Evolutionary conservation across 2,888 invertebrate genomes (phyloP), one percentile per base, ranked within the genome.

Genomic region (Spilosoma lubricipeda): DNA sequence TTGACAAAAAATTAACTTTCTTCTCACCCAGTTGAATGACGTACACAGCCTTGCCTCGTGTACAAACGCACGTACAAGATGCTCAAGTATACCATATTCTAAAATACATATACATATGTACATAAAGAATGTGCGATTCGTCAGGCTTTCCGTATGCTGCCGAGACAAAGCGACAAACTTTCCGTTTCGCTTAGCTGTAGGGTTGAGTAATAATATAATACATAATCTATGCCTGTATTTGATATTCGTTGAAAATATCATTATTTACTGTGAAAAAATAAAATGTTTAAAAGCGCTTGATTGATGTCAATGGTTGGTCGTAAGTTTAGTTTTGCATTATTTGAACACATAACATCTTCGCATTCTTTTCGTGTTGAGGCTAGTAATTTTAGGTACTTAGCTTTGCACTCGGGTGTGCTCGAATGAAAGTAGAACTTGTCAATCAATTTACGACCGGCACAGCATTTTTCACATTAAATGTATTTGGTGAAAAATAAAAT

Each of bases 1-100:
- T 93, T 93, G 88, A 88, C 90, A 76, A 87, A 89, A 93, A 91
- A 94, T 93, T 94, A 94, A 93, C 94, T 93, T 93, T 91, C 89
- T 73, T 84, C 85, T 80, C 82, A 82, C 86, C 85, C 83, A 86
- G 79, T 76, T 15, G 59, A 65, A 67, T 72, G 73, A 73, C 77
- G 75, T 73, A 71, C n/a, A 70, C 30, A 63, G 15, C 63, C 30
- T 63, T 30, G 66, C 64, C 36, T 67, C 52, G 20, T 67, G 59
- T 33, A 27, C 56, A 30, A 66, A 64, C n/a, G 63, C n/a, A 73
- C 67, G 68, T 48, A 67, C 63, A 67, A 39, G 30, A 56, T 27
- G 52, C 18, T 33, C 45, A 36, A 42, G 42, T 18, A 72, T 66
- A 72, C 48, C 33, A 18, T 66, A 42, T 66, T 30, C 52, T 42